These are phyloP conservation scores for Pseudopleuronectes americanus DNA, from an alignment of 2,797 vertebrate species.

Conservation along the genomic window DNA sequence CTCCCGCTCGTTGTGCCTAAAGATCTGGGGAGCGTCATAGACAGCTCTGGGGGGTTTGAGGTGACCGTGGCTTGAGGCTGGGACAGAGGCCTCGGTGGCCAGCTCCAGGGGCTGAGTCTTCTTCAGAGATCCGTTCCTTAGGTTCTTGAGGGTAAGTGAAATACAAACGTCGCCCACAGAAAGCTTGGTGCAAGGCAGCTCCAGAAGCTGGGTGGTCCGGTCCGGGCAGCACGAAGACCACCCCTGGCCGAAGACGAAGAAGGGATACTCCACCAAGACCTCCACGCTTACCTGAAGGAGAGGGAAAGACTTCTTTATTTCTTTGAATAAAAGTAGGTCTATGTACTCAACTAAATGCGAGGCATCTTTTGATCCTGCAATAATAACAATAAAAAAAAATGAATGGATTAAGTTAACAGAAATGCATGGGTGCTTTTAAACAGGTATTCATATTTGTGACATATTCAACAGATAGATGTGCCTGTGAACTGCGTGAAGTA, in stretches of 20 bases:
- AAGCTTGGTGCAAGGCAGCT: slow-evolving; percentile 97
- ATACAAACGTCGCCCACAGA: slow-evolving; percentile 99
- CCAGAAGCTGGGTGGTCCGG: slow-evolving; percentile 95
- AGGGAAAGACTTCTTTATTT: not conserved
- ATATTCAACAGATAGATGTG: no score
- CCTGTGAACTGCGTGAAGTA: no score
- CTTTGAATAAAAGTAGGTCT: no score
- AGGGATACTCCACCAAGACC: slow-evolving; percentile 97
- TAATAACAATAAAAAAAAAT: no score
- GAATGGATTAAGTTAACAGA: no score
- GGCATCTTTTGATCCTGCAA: no score
- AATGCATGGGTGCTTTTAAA: no score
- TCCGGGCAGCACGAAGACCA: slow-evolving; percentile 99
- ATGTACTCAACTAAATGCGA: no score
- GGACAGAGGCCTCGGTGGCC: slow-evolving; percentile 34
- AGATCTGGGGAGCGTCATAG: slow-evolving; percentile 65
- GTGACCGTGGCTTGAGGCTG: slow-evolving; percentile 70
- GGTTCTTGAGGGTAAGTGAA: slow-evolving; percentile 97
- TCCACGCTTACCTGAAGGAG: slow-evolving; percentile 93
- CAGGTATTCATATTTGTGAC: no score
- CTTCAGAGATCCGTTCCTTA: slow-evolving; percentile 96
- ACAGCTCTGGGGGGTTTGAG: slow-evolving; percentile 89
- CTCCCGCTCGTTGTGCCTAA: slow-evolving; percentile 90
- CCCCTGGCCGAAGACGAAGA: slow-evolving; percentile 99
- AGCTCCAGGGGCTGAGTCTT: slow-evolving; percentile 90